Conservation (phyloP, 2,797 vertebrate genomes). For the Pseudochromis fuscus region DNA sequence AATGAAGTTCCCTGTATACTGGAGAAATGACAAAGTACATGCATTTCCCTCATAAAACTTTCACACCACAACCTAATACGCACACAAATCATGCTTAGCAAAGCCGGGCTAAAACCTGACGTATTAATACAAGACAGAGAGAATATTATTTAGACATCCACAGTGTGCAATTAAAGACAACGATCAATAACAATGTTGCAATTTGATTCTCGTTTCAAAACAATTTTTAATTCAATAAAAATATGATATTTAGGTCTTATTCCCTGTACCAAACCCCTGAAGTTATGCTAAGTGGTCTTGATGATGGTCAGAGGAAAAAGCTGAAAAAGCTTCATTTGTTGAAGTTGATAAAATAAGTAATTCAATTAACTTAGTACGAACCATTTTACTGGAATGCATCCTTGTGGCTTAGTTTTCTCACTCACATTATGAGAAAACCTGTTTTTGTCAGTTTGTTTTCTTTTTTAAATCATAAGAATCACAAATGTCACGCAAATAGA, state of each 20-base stretch:
- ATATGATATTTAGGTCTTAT: too few species aligned
- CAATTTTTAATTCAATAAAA: too few species aligned
- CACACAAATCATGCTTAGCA: not conserved
- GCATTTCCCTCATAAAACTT: not conserved
- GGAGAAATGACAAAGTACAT: not conserved
- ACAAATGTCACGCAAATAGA: not conserved
- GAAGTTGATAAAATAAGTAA: too few species aligned
- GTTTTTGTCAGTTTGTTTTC: conserved; percentile 1
- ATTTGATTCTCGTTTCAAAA: too few species aligned
- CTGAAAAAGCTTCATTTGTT: too few species aligned
- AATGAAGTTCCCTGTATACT: not conserved
- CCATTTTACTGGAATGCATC: too few species aligned
- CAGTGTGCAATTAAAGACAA: not conserved
- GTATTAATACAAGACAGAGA: not conserved
- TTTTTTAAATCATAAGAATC: conserved; percentile 10
- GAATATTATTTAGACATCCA: not conserved
- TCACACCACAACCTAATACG: not conserved
- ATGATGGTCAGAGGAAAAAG: too few species aligned
- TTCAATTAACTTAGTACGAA: too few species aligned
- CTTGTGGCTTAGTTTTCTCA: not conserved
- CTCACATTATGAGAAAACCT: not conserved
- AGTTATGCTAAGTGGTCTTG: too few species aligned
- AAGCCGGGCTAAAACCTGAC: not conserved
- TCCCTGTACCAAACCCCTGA: too few species aligned
- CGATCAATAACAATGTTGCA: too few species aligned